Evolutionary conservation across 2,888 invertebrate genomes (phyloP), one percentile per base, ranked within the genome.

Genomic region (Gastrophysa polygoni): DNA sequence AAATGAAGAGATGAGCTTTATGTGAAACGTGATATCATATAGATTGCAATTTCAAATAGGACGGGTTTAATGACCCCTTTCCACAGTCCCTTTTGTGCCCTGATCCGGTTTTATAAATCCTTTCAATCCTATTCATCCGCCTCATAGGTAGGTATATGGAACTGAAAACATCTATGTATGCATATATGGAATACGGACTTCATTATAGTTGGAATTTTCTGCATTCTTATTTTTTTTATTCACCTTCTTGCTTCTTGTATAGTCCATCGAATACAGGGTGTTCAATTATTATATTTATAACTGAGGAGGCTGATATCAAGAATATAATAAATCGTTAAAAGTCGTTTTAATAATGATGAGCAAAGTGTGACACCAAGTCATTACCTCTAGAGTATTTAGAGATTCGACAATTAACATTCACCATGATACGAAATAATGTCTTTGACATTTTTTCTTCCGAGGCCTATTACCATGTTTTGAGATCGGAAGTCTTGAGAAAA

Each of bases 31-130:
- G 44, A 54, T 44, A 54, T 28, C 21, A 17, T 43, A 43, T 44
- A 38, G 57, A 49, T 57, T 48, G 50, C 57, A 11, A 32, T 57
- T 20, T 38, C 48, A 48, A 57, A 57, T 38, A 38, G 57, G 49
- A 49, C 38, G 57, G 38, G 57, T 57, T 57, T 57, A 57, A 57
- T 57, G 57, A 57, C 57, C 63, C 59, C 57, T 54, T 51, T 57
- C 59, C 57, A 57, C 52, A 51, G n/a, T n/a, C 59, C 63, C 63
- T 59, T 57, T 51, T 43, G 28, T 34, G 38, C 52, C 48, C 20
- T 28, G 57, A 63, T 63, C 63, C 63, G 63, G 63, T 63, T 63
- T 59, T 63, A 56, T 63, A 52, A 48, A 47, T 59, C 48, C 63
- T 63, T 63, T 46, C 18, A 46, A 18, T 46, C n/a, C 21, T 8